Percentiles rank a stretch among this genome's conserved stretches.
Conservation (phyloP, 2,888 invertebrate genomes). For the Tetragonisca angustula region DNA sequence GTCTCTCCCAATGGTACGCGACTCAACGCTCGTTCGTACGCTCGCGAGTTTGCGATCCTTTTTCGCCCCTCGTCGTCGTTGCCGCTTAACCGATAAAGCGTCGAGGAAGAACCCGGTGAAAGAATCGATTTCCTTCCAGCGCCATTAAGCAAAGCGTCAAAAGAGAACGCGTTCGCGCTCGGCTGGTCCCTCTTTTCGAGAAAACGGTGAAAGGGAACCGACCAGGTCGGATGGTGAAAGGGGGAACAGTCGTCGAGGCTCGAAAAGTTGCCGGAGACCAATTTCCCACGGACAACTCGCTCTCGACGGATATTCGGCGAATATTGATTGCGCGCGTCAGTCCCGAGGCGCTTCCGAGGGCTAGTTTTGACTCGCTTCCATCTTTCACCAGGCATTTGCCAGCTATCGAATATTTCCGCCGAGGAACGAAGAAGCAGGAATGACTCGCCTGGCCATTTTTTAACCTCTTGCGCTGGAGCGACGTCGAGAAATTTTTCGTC, state of each 20-base stretch:
- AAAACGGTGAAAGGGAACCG: conserved; percentile 15
- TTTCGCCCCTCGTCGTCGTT: background rate
- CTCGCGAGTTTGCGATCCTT: too few relatives aligned
- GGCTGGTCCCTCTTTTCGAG: background rate
- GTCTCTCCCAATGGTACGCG: too few relatives aligned
- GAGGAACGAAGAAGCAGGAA: too few relatives aligned
- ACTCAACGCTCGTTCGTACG: too few relatives aligned
- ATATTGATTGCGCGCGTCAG: conserved; percentile 57
- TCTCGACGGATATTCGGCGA: conserved; percentile 37
- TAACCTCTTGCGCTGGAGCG: too few relatives aligned
- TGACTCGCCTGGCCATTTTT: too few relatives aligned
- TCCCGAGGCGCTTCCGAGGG: conserved; percentile 7
- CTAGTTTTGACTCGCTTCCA: conserved; percentile 6
- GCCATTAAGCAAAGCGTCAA: conserved; percentile 1
- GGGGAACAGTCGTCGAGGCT: conserved; percentile 56
- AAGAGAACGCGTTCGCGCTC: background rate
- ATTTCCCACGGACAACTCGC: conserved; percentile 61
- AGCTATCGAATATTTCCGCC: background rate
- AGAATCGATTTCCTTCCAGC: background rate
- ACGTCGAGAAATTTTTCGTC: too few relatives aligned
- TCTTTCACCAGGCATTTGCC: background rate
- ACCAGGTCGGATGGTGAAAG: conserved; percentile 50
- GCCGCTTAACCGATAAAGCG: background rate
- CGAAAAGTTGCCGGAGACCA: conserved; percentile 35
- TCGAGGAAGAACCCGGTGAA: background rate